Conservation (phyloP, 1,140 invertebrate species). For the Branchinecta lindahli region DNA sequence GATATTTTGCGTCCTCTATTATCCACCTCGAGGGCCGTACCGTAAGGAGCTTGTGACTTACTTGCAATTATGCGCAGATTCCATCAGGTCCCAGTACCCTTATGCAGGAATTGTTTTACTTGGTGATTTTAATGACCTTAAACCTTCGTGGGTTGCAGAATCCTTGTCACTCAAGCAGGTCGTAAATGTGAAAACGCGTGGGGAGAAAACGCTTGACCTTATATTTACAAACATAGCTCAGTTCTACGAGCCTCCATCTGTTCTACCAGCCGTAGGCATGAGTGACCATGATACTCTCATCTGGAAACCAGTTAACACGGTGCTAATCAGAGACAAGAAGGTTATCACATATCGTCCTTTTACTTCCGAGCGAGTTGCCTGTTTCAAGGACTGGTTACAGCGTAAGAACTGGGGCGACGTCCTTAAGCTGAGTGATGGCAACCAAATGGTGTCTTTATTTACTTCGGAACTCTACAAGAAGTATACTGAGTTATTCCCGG, state of each 20-base stretch:
- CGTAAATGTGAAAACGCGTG: background rate
- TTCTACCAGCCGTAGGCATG: background rate
- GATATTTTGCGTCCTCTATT: background rate
- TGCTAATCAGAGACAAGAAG: no score
- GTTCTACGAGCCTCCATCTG: background rate
- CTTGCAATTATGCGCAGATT: background rate
- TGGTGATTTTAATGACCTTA: background rate
- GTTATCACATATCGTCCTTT: no score
- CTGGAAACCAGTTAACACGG: background rate
- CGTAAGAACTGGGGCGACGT: no score
- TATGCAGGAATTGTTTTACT: background rate
- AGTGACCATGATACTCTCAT: background rate
- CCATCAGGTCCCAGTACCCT: background rate
- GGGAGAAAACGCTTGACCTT: background rate
- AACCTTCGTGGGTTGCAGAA: background rate
- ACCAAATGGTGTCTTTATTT: no score
- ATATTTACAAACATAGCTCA: background rate
- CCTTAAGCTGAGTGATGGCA: no score
- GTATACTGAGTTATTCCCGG: no score
- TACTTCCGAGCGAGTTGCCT: no score
- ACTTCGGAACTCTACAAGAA: no score
- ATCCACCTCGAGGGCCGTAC: background rate
- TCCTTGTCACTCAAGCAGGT: conserved; percentile 3
- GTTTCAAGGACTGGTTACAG: no score
- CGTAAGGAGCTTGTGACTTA: background rate